A percentile compares a stretch with the other conserved stretches of the same genome.
Conservation (phyloP, 2,888 invertebrate species). For the Agrypnus murinus region DNA sequence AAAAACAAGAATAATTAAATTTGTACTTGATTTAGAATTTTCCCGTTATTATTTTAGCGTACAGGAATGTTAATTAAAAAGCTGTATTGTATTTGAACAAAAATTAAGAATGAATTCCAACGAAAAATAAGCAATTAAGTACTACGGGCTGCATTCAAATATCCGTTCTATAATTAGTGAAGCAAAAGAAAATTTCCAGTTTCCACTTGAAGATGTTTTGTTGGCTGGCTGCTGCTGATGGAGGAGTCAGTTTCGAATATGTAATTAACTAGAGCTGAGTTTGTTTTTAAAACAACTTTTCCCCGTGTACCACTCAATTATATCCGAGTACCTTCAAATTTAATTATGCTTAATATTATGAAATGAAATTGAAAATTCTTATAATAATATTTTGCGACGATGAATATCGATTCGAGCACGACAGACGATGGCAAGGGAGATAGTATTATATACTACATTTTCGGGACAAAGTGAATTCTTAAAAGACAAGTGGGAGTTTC, state of each 20-base stretch:
- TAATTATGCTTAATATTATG: background rate
- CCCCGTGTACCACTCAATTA: conserved; percentile 5
- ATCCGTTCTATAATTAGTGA: conserved; percentile 25
- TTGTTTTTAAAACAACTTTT: background rate
- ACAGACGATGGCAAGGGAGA: too few species aligned
- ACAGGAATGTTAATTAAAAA: too few species aligned
- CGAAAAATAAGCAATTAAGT: too few species aligned
- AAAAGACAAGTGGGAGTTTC: conserved; percentile 1
- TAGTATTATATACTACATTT: background rate
- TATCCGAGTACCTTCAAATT: background rate
- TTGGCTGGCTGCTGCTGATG: too few species aligned
- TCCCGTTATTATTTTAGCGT: too few species aligned
- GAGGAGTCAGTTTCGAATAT: conserved; percentile 16
- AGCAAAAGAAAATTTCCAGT: conserved; percentile 24
- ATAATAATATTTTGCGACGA: too few species aligned
- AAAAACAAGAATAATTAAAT: too few species aligned
- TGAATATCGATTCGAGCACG: too few species aligned
- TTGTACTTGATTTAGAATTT: too few species aligned
- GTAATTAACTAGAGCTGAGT: conserved; percentile 27
- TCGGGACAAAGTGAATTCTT: conserved; percentile 17
- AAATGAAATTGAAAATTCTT: conserved; percentile 12
- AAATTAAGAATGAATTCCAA: too few species aligned
- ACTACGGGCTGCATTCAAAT: too few species aligned
- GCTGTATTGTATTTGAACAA: too few species aligned
- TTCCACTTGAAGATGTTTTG: conserved; percentile 33